Evolutionary conservation across 2,797 vertebrate species (phyloP), one percentile per base, ranked within the genome.

Genomic region (Masticophis lateralis): DNA sequence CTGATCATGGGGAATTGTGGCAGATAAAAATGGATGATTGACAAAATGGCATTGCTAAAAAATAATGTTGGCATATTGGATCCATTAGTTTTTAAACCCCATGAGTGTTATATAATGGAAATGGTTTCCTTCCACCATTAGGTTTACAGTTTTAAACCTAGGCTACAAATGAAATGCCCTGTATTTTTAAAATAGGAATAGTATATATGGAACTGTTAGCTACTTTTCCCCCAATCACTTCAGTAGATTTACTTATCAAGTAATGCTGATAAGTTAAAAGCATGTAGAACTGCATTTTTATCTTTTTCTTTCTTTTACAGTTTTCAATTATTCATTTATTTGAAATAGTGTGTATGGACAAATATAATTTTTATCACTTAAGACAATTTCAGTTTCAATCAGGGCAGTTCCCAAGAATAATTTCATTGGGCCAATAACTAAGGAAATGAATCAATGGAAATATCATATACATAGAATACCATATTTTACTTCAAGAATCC

Each of bases 31-130:
- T 63, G 51, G 87, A 86, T 43, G 51, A 63, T 57, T 60, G 53
- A 89, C 57, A 91, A 91, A 91, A 93, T 57, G 59, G 32, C 93
- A 91, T 43, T 83, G 32, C 25, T 22, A 86, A 56, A 60, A 60
- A 79, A 22, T 47, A 47, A 83, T 83, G 43, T 11, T 59, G 12
- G 11, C 60, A 69, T 28, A 66, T 32, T 59, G 37, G 61, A 93
- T 74, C 89, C 56, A 32, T 69, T 60, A 87, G 53, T 87, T 90
- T 93, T 57, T 57, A 59, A 66, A 89, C 16, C 43, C n/a, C 88
- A 32, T 51, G 55, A 20, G 59, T 13, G 56, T 53, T 79, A 27
- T 57, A 22, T 59, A 79, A 88, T 43, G 51, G 59, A 88, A 74
- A 61, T 91, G 11, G 37, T 32, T n/a, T 88, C 43, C 25, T 13